Evolutionary conservation across 2,797 vertebrate species (phyloP), one percentile per base, ranked within the genome.

Genomic region (Trichosurus vulpecula): DNA sequence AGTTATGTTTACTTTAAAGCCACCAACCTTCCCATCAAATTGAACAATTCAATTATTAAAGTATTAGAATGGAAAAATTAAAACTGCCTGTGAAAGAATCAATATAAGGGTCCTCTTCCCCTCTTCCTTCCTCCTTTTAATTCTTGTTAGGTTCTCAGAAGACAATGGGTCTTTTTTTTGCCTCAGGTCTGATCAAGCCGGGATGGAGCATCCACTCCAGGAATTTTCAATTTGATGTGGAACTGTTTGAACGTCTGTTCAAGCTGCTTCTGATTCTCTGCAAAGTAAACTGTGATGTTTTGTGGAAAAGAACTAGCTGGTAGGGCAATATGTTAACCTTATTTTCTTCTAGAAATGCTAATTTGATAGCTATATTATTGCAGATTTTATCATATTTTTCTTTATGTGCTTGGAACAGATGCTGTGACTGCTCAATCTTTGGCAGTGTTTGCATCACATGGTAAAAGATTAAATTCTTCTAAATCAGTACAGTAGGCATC

Each of bases 251-350:
- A 99, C 93, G 99, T 99, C 99, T 99, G 99, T 98, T 99, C 99
- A 98, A 99, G 99, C 98, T 99, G 99, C 98, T 99, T 99, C 98
- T 99, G 99, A 98, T 99, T 99, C 95, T 99, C 99, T 81, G 99
- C 99, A 92, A 99, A 99, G 99, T 99, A 99, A 0, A 99, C 99
- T 0, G 99, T 99, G 14, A 99, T 99, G 97, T 99, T 22, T 99
- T 99, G 98, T 99, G 99, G 99, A 99, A 99, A 98, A 99, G 99
- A 98, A 99, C 99, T 95, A 99, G 99, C 98, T 99, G 99, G 98
- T 99, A 99, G 98, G 99, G 99, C 98, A 99, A 98, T 0, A 99
- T 99, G 97, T 99, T 99, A 95, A 99, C 99, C 99, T 99, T 97
- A 54, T 54, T 54, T 54, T 54, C 54, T 22, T 54, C 54, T 54